Evolutionary conservation across 2,888 invertebrate species (phyloP), one percentile per base, ranked within the genome.

Genomic region (Spicauda simplicius): DNA sequence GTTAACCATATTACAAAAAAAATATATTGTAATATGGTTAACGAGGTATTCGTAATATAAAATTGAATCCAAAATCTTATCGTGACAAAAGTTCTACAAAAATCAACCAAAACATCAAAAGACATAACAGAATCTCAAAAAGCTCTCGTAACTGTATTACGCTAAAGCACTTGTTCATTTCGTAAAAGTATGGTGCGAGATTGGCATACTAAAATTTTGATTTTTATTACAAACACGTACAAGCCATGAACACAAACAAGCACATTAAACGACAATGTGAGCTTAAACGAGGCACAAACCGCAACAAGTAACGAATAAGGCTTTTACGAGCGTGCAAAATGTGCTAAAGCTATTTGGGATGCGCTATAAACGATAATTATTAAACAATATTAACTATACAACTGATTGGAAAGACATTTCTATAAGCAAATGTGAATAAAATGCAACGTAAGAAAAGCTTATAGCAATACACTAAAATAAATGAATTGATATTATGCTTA

Each of bases 121-220:
- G 48, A 6, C 18, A 18, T 18, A 50, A 50, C n/a, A 60, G 12
- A 60, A 61, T 37, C 65, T 59, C 55, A 55, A 66, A 64, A 65
- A 66, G 65, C 60, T 55, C 66, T n/a, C 48, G 66, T 61, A 61
- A 61, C 66, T 52, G 56, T 66, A 66, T 61, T 66, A 66, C 66
- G 55, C 55, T 56, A 60, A 61, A 66, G 60, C 66, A 66, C 60
- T 60, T 65, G 64, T 54, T 65, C 41, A 30, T 59, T 54, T 37
- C 66, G 66, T 66, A 60, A 66, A 66, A 66, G 66, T 66, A 60
- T 50, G 37, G 37, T 56, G 25, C 55, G 50, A 20, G 55, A 60
- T 66, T 59, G 37, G 60, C 55, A 56, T 61, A 66, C 60, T 48
- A 60, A 66, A 14, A 33, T 60, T 55, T 54, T 45, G 48, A 33